Conservation (phyloP, 2,113 vertebrate species). For the Esox niger region DNA sequence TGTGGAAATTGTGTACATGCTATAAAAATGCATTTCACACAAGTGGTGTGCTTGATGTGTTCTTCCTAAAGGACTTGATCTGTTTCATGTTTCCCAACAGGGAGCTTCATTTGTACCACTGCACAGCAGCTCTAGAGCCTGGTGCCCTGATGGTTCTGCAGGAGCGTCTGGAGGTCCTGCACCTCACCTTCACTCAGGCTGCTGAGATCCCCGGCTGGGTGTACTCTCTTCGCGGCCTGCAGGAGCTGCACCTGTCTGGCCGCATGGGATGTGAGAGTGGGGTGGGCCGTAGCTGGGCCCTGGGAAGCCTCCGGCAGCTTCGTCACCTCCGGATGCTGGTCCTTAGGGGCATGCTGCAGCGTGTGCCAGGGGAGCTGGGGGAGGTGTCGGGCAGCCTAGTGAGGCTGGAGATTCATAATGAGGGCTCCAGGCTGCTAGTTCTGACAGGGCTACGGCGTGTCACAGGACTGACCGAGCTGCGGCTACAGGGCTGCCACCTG, state of each 20-base stretch:
- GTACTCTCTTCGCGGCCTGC: slow-evolving; percentile 66
- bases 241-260: slow-evolving; percentile 71
- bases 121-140: slow-evolving; percentile 64
- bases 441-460: slow-evolving; percentile 66
- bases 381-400: slow-evolving; percentile 65
- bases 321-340: slow-evolving; percentile 63
- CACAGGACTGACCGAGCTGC: slow-evolving; percentile 60
- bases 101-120: slow-evolving; percentile 76
- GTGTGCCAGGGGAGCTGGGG: slow-evolving; percentile 65
- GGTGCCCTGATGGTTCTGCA: slow-evolving; percentile 63
- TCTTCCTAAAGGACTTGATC: not conserved
- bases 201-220: slow-evolving; percentile 73
- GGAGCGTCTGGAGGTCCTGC: slow-evolving; percentile 67
- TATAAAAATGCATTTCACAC: not conserved
- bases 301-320: slow-evolving; percentile 68
- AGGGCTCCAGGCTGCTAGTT: slow-evolving; percentile 64
- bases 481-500: slow-evolving; percentile 72
- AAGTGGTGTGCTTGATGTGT: not conserved
- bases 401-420: slow-evolving; percentile 70
- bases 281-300: slow-evolving; percentile 62
- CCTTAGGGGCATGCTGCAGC: slow-evolving; percentile 61
- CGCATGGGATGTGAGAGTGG: slow-evolving; percentile 62
- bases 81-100: slow-evolving; percentile 37
- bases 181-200: slow-evolving; percentile 70
- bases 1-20: not conserved